Conservation (phyloP, 2,888 invertebrate genomes). For the Chymomyza amoena region DNA sequence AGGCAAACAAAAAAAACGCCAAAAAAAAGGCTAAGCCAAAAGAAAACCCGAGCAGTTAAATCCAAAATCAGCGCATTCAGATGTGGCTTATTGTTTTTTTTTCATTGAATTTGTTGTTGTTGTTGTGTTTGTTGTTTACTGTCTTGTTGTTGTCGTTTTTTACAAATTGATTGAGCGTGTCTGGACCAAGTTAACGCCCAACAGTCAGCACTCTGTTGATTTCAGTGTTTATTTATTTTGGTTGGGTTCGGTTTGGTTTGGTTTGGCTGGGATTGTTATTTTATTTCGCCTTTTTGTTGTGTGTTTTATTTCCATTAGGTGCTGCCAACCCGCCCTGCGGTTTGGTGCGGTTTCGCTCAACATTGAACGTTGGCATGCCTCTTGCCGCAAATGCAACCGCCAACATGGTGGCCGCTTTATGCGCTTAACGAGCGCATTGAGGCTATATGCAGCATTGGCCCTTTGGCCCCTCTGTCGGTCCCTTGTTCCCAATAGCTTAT, state of each 20-base stretch:
- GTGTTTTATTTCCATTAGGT: constrained; percentile 3
- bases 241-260: constrained; percentile 3
- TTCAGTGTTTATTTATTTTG: constrained; percentile 50
- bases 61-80: background rate
- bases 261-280: constrained; percentile 1
- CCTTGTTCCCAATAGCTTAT: constrained; percentile 15
- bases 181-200: background rate
- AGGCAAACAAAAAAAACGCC: background rate
- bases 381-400: constrained; percentile 49
- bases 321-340: background rate
- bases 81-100: background rate
- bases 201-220: constrained; percentile 44
- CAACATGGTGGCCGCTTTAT: constrained; percentile 42
- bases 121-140: constrained; percentile 15
- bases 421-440: constrained; percentile 52
- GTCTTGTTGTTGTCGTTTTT: constrained; percentile 22
- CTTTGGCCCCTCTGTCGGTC: too few relatives aligned
- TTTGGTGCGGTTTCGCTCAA: background rate
- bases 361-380: background rate
- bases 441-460: constrained; percentile 31
- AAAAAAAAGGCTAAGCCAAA: too few relatives aligned
- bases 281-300: constrained; percentile 8
- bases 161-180: constrained; percentile 48
- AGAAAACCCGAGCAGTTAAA: background rate
- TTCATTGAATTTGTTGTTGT: constrained; percentile 3